Conservation (phyloP, 2,113 vertebrate species). For the Vicugna pacos region DNA sequence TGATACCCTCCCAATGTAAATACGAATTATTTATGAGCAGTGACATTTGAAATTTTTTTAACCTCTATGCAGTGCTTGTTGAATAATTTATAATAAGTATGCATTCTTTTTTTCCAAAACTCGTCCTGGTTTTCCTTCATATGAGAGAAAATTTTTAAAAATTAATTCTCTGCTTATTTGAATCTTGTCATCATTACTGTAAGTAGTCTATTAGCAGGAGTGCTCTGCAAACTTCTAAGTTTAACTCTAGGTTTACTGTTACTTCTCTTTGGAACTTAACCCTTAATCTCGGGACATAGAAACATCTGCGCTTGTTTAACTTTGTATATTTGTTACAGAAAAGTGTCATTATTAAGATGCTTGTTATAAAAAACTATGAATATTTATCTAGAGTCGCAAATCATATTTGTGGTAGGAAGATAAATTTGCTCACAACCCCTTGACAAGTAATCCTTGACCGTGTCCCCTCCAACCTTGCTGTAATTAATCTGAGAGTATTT, state of each 20-base stretch:
- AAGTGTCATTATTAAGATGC: background rate
- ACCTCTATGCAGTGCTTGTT: slow-evolving; percentile 55
- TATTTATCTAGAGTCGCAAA: background rate
- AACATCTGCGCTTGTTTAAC: background rate
- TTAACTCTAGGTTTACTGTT: background rate
- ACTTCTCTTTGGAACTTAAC: slow-evolving; percentile 19
- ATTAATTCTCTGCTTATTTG: slow-evolving; percentile 51
- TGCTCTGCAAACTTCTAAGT: background rate
- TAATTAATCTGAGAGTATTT: slow-evolving; percentile 41
- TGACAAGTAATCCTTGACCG: background rate
- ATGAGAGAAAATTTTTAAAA: background rate
- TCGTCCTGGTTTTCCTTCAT: slow-evolving; percentile 48
- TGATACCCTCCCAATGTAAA: slow-evolving; percentile 34
- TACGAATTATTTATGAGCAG: slow-evolving; percentile 70
- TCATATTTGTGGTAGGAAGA: background rate
- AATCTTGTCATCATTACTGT: background rate
- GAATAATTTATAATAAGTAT: slow-evolving; percentile 74
- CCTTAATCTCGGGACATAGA: background rate
- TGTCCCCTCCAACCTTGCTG: background rate
- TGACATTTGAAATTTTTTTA: slow-evolving; percentile 75
- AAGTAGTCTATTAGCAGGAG: background rate
- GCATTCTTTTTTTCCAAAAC: slow-evolving; percentile 64
- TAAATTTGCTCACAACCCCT: slow-evolving; percentile 34
- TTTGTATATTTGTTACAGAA: background rate
- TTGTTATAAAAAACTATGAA: background rate